These are phyloP conservation scores for Syngnathus floridae DNA, from an alignment of 2,113 vertebrate species.

Conservation along the genomic window DNA sequence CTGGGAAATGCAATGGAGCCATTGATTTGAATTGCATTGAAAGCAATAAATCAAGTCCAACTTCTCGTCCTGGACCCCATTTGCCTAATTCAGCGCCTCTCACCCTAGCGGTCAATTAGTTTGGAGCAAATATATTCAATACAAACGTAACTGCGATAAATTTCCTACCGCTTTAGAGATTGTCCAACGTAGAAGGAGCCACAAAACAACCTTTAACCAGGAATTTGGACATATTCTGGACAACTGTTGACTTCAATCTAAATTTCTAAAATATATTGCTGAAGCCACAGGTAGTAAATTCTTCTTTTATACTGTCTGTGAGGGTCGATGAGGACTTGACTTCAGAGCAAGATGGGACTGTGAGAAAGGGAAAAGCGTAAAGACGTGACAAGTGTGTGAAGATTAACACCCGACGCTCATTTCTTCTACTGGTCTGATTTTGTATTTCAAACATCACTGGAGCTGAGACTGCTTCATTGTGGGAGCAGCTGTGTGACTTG, in stretches of 20 bases:
- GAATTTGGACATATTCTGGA: not conserved
- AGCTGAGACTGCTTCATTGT: slow-evolving; percentile 18
- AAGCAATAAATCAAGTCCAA: slow-evolving; percentile 80
- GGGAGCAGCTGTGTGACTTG: slow-evolving; percentile 60
- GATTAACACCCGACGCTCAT: not conserved
- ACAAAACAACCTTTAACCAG: not conserved
- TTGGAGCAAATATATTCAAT: slow-evolving; percentile 76
- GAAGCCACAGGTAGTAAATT: not conserved
- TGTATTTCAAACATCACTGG: not conserved
- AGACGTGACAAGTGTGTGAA: slow-evolving; percentile 11
- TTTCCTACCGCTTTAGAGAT: slow-evolving; percentile 55
- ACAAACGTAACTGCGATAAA: slow-evolving; percentile 71
- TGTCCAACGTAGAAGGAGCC: slow-evolving; percentile 49
- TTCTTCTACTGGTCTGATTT: not conserved
- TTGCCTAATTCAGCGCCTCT: slow-evolving; percentile 74
- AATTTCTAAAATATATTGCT: not conserved
- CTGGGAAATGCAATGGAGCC: slow-evolving; percentile 69
- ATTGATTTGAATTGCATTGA: slow-evolving; percentile 77
- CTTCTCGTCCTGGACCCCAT: slow-evolving; percentile 71
- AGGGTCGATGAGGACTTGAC: not conserved
- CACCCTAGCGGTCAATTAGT: slow-evolving; percentile 76
- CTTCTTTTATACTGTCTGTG: too few relatives aligned
- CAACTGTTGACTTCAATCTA: not conserved
- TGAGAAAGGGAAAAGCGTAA: slow-evolving; percentile 53
- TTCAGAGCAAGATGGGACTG: slow-evolving; percentile 5